These are phyloP conservation scores for Orthonevra nobilis DNA, from an alignment of 2,888 invertebrate genomes.

Conservation along the genomic window DNA sequence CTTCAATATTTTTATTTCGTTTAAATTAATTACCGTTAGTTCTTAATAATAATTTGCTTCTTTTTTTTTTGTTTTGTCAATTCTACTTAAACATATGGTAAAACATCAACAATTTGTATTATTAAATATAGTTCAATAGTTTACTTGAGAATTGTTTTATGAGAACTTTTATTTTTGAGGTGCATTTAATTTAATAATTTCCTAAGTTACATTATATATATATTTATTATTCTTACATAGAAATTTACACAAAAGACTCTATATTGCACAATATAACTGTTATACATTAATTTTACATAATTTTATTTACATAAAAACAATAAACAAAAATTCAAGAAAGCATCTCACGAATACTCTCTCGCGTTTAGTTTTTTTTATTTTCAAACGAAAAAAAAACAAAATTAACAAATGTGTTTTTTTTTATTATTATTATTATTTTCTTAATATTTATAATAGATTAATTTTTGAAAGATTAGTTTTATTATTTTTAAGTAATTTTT, in stretches of 20 bases:
- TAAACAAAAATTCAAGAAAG: constrained; percentile 3
- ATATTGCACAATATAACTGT: constrained; percentile 61
- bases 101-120: constrained; percentile 61
- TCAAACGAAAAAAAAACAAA: constrained; percentile 43
- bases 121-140: constrained; percentile 22
- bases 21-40: constrained; percentile 38
- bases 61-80: constrained; percentile 35
- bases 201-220: constrained; percentile 10
- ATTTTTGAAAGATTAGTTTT: too few species aligned
- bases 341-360: too few species aligned
- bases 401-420: constrained; percentile 20
- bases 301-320: constrained; percentile 14
- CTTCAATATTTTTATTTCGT: constrained; percentile 37
- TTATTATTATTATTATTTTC: constrained; percentile 63
- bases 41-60: constrained; percentile 9
- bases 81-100: constrained; percentile 48
- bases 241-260: constrained; percentile 38
- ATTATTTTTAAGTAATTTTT: too few species aligned
- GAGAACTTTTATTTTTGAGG: constrained; percentile 51
- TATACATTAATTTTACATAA: constrained; percentile 40
- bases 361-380: constrained; percentile 40
- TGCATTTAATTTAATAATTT: constrained; percentile 42
- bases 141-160: constrained; percentile 50
- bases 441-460: constrained; percentile 32
- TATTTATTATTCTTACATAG: constrained; percentile 29